phyloP scores from a whole-genome alignment of 2,888 invertebrate genomes.

The Latrodectus elegans region DNA sequence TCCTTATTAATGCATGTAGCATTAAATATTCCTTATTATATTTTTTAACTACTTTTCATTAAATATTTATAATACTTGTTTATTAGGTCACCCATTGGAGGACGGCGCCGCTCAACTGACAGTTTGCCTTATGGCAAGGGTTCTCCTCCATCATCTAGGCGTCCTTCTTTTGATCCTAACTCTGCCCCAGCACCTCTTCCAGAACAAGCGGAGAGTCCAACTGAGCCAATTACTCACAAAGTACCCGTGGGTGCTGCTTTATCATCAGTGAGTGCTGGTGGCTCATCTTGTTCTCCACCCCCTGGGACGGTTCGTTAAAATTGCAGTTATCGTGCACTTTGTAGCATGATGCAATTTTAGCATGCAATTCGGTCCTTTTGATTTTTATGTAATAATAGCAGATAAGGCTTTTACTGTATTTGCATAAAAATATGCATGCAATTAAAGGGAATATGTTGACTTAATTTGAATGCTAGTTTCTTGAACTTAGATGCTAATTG shows the following conservation, averaged over 20 bases:
- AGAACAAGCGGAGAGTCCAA: slow-evolving; percentile 60
- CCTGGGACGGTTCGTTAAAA: slow-evolving; percentile 58
- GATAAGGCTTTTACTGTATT: too few relatives aligned
- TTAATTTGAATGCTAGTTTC: too few relatives aligned
- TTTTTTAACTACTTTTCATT: too few relatives aligned
- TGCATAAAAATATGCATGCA: too few relatives aligned
- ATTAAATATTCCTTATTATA: too few relatives aligned
- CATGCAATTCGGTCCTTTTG: not conserved
- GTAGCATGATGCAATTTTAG: slow-evolving; percentile 1
- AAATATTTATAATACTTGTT: not conserved
- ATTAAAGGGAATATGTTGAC: too few relatives aligned
- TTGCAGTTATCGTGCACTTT: not conserved
- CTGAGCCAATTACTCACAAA: slow-evolving; percentile 33
- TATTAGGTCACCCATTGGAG: slow-evolving; percentile 60
- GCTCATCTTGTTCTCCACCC: slow-evolving; percentile 61
- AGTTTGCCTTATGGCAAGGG: slow-evolving; percentile 67
- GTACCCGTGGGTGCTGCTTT: slow-evolving; percentile 59
- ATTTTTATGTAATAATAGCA: too few relatives aligned
- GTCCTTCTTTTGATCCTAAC: slow-evolving; percentile 59
- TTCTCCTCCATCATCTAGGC: slow-evolving; percentile 62
- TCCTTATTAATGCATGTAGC: too few relatives aligned
- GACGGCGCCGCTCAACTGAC: slow-evolving; percentile 62
- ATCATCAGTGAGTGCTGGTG: slow-evolving; percentile 59
- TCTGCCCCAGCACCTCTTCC: slow-evolving; percentile 61
- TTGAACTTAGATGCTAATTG: too few relatives aligned